A percentile compares a stretch with the other conserved stretches of the same genome.
Conservation (phyloP, 2,888 invertebrate species). For the Tiliacea aurago region DNA sequence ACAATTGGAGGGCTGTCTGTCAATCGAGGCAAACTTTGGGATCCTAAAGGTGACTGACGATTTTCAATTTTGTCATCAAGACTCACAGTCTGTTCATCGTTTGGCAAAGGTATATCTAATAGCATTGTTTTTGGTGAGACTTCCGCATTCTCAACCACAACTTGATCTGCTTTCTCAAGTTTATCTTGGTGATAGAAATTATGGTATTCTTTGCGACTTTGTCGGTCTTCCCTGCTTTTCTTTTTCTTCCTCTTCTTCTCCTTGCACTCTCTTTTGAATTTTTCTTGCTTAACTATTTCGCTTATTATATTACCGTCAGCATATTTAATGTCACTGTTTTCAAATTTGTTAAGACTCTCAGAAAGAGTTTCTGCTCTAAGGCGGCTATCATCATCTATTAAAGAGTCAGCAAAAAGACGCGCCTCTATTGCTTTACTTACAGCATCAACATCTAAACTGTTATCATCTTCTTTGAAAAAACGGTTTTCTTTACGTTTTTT, state of each 20-base stretch:
- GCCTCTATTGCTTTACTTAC: slow-evolving; percentile 96
- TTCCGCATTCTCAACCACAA: slow-evolving; percentile 70
- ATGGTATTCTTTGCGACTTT: slow-evolving; percentile 92
- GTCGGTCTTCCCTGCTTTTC: slow-evolving; percentile 94
- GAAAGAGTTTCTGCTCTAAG: slow-evolving; percentile 76
- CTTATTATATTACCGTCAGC: slow-evolving; percentile 83
- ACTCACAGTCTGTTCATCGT: slow-evolving; percentile 75
- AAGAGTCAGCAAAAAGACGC: slow-evolving; percentile 93
- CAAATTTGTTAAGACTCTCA: slow-evolving; percentile 64
- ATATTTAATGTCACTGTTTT: slow-evolving; percentile 89
- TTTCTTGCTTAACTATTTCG: slow-evolving; percentile 74
- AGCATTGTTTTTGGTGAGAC: slow-evolving; percentile 79
- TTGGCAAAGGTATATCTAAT: slow-evolving; percentile 84
- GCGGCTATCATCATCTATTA: slow-evolving; percentile 86
- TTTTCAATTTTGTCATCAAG: slow-evolving; percentile 76
- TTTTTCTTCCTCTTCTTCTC: slow-evolving; percentile 97
- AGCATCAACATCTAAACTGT: slow-evolving; percentile 95
- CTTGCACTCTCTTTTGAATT: slow-evolving; percentile 91
- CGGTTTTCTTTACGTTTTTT: slow-evolving; percentile 92
- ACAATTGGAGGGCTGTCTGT: slow-evolving; percentile 91
- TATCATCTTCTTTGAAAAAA: slow-evolving; percentile 92
- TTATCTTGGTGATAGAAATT: slow-evolving; percentile 92
- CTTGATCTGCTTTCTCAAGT: slow-evolving; percentile 74
- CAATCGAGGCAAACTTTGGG: slow-evolving; percentile 92
- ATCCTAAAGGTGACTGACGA: slow-evolving; percentile 83